phyloP scores from a whole-genome alignment of 2,797 vertebrate genomes.

The Eutrigla gurnardus region DNA sequence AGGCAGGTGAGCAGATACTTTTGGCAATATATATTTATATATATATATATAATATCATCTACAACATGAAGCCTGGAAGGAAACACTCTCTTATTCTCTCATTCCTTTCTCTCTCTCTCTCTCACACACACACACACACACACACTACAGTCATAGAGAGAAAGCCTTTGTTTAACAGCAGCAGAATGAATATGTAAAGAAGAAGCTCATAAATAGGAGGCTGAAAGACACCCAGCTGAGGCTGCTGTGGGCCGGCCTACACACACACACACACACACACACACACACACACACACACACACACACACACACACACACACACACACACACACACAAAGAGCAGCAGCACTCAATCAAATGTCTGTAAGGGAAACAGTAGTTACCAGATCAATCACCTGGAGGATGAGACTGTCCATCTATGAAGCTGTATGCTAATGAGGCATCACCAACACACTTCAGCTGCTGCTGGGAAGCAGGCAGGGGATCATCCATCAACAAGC shows the following conservation, averaged over 20 bases:
- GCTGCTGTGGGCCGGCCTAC: slow-evolving; percentile 70
- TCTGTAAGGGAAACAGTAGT: slow-evolving; percentile 75
- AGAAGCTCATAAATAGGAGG: slow-evolving; percentile 82
- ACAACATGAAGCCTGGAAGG: not conserved
- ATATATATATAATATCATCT: not conserved
- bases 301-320: slow-evolving; percentile 48
- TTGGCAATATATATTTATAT: too few species aligned
- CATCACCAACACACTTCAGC: slow-evolving; percentile 22
- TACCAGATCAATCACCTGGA: slow-evolving; percentile 77
- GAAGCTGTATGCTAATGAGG: slow-evolving; percentile 62
- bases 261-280: slow-evolving; percentile 52
- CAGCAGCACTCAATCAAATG: slow-evolving; percentile 75
- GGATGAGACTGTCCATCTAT: slow-evolving; percentile 67
- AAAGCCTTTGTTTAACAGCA: slow-evolving; percentile 80
- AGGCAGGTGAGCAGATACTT: too few species aligned
- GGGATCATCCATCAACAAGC: too few species aligned
- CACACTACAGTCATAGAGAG: slow-evolving; percentile 49
- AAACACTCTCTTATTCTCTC: not conserved
- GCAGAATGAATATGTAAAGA: slow-evolving; percentile 87
- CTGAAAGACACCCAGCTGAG: slow-evolving; percentile 82
- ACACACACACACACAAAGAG: slow-evolving; percentile 57
- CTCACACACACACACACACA: slow-evolving; percentile 35
- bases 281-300: slow-evolving; percentile 44
- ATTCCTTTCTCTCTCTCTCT: not conserved
- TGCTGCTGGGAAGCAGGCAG: slow-evolving; percentile 12